A percentile compares a stretch with the other conserved stretches of the same genome.
Evolutionary conservation across 2,888 invertebrate genomes (phyloP).

Genomic region (Eutolmus rufibarbis): DNA sequence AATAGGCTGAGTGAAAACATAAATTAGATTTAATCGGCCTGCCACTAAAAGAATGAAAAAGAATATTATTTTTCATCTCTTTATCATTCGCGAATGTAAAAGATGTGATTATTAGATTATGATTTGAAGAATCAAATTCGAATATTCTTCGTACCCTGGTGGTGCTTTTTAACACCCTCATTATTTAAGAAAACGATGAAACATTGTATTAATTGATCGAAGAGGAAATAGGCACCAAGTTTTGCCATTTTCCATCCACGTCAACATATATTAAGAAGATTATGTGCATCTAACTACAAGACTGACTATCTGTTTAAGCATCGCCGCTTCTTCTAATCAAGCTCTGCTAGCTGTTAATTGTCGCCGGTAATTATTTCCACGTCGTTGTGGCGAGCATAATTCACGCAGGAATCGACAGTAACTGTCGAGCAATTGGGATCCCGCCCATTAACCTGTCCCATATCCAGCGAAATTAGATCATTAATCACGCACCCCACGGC

Average conservation of each 20-base stretch:
- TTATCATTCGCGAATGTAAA: too few species aligned
- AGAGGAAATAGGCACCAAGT: neutral
- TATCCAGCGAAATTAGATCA: constrained; percentile 22
- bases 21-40: too few species aligned
- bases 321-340: neutral
- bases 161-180: too few species aligned
- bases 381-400: constrained; percentile 9
- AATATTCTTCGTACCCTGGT: too few species aligned
- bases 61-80: too few species aligned
- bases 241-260: neutral
- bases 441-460: constrained; percentile 16
- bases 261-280: neutral
- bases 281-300: neutral
- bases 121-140: too few species aligned
- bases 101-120: too few species aligned
- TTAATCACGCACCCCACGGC: constrained; percentile 30
- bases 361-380: neutral
- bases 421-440: constrained; percentile 34
- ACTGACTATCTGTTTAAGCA: neutral
- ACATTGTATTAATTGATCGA: neutral
- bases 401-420: constrained; percentile 29
- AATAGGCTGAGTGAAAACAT: too few species aligned
- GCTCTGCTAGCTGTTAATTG: neutral
- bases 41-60: too few species aligned
- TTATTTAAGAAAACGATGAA: too few species aligned